These are phyloP conservation scores for Charaxes varanes DNA, from an alignment of 1,140 invertebrate genomes.

Conservation along the genomic window DNA sequence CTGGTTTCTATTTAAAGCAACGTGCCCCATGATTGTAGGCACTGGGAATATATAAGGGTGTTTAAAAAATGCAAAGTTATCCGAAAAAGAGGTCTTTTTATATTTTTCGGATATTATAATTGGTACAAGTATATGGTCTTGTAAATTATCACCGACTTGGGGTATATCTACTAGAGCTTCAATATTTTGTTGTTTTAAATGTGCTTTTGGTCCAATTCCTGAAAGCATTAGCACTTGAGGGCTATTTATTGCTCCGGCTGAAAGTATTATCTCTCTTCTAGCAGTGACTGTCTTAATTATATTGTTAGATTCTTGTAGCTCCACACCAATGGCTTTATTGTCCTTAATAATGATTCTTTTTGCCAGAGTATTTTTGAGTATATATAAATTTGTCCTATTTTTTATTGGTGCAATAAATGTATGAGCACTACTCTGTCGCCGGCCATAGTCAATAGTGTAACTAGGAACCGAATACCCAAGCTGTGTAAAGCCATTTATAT, in stretches of 20 bases:
- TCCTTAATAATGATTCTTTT: conserved; percentile 79
- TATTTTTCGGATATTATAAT: conserved; percentile 74
- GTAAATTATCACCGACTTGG: conserved; percentile 80
- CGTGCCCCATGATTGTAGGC: conserved; percentile 22
- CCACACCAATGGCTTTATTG: conserved; percentile 67
- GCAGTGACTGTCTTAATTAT: conserved; percentile 29
- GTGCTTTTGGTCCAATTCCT: conserved; percentile 55
- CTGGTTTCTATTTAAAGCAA: conserved; percentile 36
- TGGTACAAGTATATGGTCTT: conserved; percentile 81
- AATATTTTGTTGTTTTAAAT: conserved; percentile 58
- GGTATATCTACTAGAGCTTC: conserved; percentile 71
- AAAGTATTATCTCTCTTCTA: conserved; percentile 72
- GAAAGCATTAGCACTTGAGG: conserved; percentile 69
- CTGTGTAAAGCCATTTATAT: conserved; percentile 87
- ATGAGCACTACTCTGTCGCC: conserved; percentile 88
- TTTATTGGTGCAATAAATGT: conserved; percentile 86
- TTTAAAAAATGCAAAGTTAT: conserved; percentile 17
- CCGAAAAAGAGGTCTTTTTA: conserved; percentile 9
- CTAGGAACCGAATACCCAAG: conserved; percentile 88
- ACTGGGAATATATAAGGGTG: conserved; percentile 29
- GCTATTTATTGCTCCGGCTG: conserved; percentile 70
- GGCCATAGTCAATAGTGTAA: conserved; percentile 86
- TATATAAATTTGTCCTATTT: conserved; percentile 83
- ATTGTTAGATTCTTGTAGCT: conserved; percentile 52
- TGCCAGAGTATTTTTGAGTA: conserved; percentile 83